Base-by-base conservation (phyloP, 2,797 vertebrate genomes). In the Hemitrygon akajei region DNA sequence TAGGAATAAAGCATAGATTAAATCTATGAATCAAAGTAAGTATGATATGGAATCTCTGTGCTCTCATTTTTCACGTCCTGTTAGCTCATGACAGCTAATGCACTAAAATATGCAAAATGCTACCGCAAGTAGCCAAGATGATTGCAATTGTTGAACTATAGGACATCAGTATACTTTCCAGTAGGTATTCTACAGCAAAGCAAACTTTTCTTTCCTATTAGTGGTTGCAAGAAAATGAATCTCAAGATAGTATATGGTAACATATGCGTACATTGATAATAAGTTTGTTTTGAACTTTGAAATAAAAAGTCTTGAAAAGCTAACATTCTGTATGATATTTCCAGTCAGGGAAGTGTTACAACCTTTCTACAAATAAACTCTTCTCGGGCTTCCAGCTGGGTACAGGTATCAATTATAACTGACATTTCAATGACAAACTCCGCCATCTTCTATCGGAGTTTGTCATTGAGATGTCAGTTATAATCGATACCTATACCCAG, bases 21-120 rank as follows among this genome's bases (percentile, higher is more conserved):
- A 86, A 86, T 60, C 14, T 86, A 63, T 60, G 82, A 86, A 86
- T 14, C 30, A 60, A 60, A 86, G 86, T 63, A 86, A 86, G 58
- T 86, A 5, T 63, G 30, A 27, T n/a, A 25, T 60, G 27, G 56
- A 86, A 60, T 86, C 22, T 34, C 14, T 86, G 1, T 18, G 27
- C 27, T 34, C 56, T 86, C 27, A 60, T 60, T 86, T 86, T 86
- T n/a, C 82, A 60, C 27, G 27, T 60, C 58, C 82, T n/a, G 58
- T 86, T 86, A 86, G 25, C 1, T 58, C 12, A 16, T 60, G 12
- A 60, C 56, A 60, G 27, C 10, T 60, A 16, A 60, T 86, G 25
- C 11, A 60, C 58, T 86, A 60, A 60, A 60, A 60, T 86, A 60
- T 16, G 25, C 80, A 82, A 84, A 9, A 84, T 84, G 9, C 27